phyloP scores from a whole-genome alignment of 1,140 invertebrate species.

The Globodera rostochiensis region DNA sequence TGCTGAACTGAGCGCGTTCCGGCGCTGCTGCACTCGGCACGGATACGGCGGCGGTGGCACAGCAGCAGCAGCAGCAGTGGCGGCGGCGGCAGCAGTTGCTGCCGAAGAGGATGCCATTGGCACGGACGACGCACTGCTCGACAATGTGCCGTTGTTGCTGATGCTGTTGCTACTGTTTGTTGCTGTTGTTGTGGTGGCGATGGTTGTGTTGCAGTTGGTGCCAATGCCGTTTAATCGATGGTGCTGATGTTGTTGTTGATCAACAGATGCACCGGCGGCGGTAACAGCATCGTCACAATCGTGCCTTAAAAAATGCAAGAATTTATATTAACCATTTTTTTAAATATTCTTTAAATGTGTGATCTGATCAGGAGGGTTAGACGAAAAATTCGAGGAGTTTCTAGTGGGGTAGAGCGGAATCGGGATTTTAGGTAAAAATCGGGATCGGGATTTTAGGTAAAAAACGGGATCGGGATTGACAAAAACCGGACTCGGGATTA shows the following conservation, averaged over 20 bases:
- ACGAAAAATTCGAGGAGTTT: too few species aligned
- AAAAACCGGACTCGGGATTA: too few species aligned
- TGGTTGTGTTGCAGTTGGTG: slow-evolving; percentile 4
- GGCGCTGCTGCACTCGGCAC: slow-evolving; percentile 18
- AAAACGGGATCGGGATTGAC: too few species aligned
- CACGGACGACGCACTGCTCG: slow-evolving; percentile 46
- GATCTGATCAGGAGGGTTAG: too few species aligned
- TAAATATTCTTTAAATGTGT: too few species aligned
- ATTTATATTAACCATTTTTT: too few species aligned
- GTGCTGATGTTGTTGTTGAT: background rate
- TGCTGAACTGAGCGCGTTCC: slow-evolving; percentile 14
- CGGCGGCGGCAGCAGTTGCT: slow-evolving; percentile 24
- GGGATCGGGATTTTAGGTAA: too few species aligned
- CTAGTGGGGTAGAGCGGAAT: too few species aligned
- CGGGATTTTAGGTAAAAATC: too few species aligned
- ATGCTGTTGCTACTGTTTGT: background rate
- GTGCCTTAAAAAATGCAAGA: too few species aligned
- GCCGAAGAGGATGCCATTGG: slow-evolving; percentile 38
- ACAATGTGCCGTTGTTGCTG: background rate
- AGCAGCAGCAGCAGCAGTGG: background rate
- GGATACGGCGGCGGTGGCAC: background rate
- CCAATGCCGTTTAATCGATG: background rate
- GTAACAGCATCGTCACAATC: too few species aligned
- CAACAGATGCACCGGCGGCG: background rate
- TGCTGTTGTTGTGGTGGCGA: background rate